Evolutionary conservation across 2,113 vertebrate genomes (phyloP).

Genomic region (Ochotona curzoniae): DNA sequence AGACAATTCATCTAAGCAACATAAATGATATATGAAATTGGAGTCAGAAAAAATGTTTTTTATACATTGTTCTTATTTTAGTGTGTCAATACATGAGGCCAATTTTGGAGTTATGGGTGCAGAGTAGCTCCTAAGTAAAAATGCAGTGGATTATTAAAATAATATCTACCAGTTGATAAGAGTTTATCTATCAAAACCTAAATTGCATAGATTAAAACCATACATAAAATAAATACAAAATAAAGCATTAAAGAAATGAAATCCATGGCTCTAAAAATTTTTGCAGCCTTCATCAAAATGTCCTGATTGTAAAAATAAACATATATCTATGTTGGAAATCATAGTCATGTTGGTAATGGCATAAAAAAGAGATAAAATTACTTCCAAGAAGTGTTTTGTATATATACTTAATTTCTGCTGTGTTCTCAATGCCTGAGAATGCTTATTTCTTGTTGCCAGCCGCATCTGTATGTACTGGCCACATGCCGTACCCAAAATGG

Average conservation of each 20-base stretch:
- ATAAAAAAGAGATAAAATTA: slow-evolving; percentile 4
- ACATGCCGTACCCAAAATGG: too few relatives aligned
- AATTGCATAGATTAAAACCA: slow-evolving; percentile 36
- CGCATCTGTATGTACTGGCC: too few relatives aligned
- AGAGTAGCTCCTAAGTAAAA: too few relatives aligned
- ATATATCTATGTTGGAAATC: slow-evolving; percentile 34
- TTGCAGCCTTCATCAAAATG: neutral
- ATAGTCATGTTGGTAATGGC: neutral
- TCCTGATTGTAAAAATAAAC: neutral
- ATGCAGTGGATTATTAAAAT: neutral
- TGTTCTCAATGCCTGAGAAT: neutral
- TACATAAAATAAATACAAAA: slow-evolving; percentile 49
- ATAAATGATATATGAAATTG: slow-evolving; percentile 25
- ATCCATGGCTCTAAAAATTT: neutral
- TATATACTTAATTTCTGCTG: slow-evolving; percentile 27
- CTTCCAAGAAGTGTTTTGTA: neutral
- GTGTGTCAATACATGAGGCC: neutral
- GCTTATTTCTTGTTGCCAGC: too few relatives aligned
- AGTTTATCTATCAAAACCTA: slow-evolving; percentile 32
- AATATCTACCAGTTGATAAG: slow-evolving; percentile 55
- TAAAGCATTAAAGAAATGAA: slow-evolving; percentile 21
- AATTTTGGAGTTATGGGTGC: neutral
- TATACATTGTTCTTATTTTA: slow-evolving; percentile 47
- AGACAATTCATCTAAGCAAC: slow-evolving; percentile 55
- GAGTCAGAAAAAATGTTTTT: slow-evolving; percentile 44